Base-by-base conservation (phyloP, 1,140 invertebrate species). In the Cydia pomonella region DNA sequence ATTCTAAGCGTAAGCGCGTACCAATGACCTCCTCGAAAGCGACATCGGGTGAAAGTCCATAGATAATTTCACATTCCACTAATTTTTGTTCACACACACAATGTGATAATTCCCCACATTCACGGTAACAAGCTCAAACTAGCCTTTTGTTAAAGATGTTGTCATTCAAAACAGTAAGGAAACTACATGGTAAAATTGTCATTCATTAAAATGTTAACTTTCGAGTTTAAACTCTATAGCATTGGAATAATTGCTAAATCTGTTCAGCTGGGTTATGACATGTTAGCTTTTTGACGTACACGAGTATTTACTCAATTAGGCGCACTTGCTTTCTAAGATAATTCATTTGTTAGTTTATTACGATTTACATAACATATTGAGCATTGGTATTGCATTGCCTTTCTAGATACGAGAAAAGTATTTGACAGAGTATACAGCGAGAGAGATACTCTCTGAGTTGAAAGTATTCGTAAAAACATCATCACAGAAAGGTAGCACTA, bases 61-160 rank as follows among this genome's bases (percentile, higher is more conserved):
- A n/a, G 59, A 64, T 76, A 86, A 84, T 82, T 85, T 86, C 86
- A 85, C 82, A 83, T 84, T 82, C 78, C 69, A 73, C 75, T 76
- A 87, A 81, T 53, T 78, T 47, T 75, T 78, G 73, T 88, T 88
- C 85, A 86, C 86, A 86, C 86, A 88, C 84, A 80, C 82, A 83
- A 85, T 84, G 81, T 84, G 81, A 82, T 88, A 85, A 87, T 84
- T 81, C 33, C 63, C 75, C 21, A 66, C 77, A 69, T 83, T 85
- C 79, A 82, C 74, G 78, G 76, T 81, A 82, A 87, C 79, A 82
- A 80, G 44, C 84, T 80, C 75, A 75, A 87, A 86, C 73, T 71
- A 25, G 33, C 47, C 64, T 76, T 77, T 85, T 80, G 84, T 84
- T 81, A 81, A 76, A 75, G 72, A 81, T 82, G 80, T 82, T 81